Percentiles rank a stretch among this genome's conserved stretches.
These are phyloP conservation scores for Borostomias antarcticus DNA, from an alignment of 2,797 vertebrate genomes.

Conservation along the genomic window DNA sequence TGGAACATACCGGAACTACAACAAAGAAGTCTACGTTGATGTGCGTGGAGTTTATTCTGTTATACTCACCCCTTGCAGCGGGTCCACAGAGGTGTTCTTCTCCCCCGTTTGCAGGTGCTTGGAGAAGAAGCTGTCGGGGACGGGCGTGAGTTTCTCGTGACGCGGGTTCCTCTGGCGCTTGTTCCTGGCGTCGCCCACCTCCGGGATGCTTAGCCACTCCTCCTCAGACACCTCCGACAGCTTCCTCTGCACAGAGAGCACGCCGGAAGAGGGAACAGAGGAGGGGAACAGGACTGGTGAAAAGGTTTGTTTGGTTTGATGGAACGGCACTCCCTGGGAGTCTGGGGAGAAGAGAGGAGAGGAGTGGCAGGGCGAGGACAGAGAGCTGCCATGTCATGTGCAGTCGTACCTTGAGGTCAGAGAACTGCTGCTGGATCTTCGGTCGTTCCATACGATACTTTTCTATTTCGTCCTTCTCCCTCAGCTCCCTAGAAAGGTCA, in stretches of 20 bases:
- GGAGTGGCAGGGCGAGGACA: not conserved
- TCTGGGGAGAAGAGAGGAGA: not conserved
- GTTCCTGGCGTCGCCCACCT: slow-evolving; percentile 96
- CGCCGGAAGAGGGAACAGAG: not conserved
- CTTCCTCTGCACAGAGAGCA: slow-evolving; percentile 81
- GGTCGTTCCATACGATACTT: slow-evolving; percentile 98
- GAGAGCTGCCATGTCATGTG: not conserved
- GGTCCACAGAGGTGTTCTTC: slow-evolving; percentile 91
- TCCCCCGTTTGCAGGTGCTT: slow-evolving; percentile 95
- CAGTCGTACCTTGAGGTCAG: slow-evolving; percentile 89
- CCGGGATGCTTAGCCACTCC: slow-evolving; percentile 98
- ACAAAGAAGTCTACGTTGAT: not conserved
- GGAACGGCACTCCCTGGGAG: not conserved
- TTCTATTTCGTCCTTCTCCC: slow-evolving; percentile 98
- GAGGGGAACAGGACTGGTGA: too few relatives aligned
- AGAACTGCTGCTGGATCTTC: slow-evolving; percentile 99
- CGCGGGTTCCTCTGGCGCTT: slow-evolving; percentile 97
- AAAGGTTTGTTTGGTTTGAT: too few relatives aligned
- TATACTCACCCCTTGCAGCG: slow-evolving; percentile 87
- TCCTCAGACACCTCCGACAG: slow-evolving; percentile 94
- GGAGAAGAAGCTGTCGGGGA: slow-evolving; percentile 97
- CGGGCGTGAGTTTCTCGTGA: slow-evolving; percentile 95
- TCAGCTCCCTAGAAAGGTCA: slow-evolving; percentile 85
- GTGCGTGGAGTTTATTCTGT: not conserved
- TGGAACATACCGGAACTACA: slow-evolving; percentile 55